These are phyloP conservation scores for Misgurnus mizolepis DNA, from an alignment of 2,113 vertebrate species.

Conservation along the genomic window DNA sequence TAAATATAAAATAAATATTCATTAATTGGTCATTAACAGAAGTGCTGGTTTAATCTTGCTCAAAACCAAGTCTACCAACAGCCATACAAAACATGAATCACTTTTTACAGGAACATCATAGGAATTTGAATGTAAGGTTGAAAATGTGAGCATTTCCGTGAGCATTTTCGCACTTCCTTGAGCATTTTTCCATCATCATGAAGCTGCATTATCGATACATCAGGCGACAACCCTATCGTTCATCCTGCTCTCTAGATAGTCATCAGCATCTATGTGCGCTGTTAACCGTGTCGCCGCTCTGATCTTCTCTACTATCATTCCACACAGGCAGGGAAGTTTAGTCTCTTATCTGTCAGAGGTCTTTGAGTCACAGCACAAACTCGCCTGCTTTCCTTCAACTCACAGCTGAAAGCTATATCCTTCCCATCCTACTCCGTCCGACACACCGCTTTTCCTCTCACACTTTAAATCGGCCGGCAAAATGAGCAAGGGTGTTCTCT, in stretches of 20 bases:
- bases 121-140: too few species aligned
- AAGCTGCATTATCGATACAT: too few species aligned
- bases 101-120: too few species aligned
- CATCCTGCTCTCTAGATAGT: neutral
- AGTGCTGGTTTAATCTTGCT: too few species aligned
- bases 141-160: too few species aligned
- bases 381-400: slow-evolving; percentile 1
- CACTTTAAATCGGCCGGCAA: neutral
- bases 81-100: too few species aligned
- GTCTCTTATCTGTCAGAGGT: neutral
- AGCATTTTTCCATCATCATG: too few species aligned
- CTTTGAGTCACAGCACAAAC: slow-evolving; percentile 8
- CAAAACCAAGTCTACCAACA: too few species aligned
- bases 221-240: neutral
- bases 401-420: slow-evolving; percentile 41
- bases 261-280: too few species aligned
- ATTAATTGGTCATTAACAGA: too few species aligned
- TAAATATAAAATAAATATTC: too few species aligned
- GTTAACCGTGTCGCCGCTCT: neutral
- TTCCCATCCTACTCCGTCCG: slow-evolving; percentile 29
- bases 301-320: neutral
- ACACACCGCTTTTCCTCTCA: slow-evolving; percentile 17
- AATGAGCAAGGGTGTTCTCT: neutral
- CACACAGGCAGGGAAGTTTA: neutral
- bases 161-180: too few species aligned